A percentile compares a stretch with the other conserved stretches of the same genome.
These are phyloP conservation scores for Cepphus grylle DNA, from an alignment of 2,113 vertebrate species.

Conservation along the genomic window DNA sequence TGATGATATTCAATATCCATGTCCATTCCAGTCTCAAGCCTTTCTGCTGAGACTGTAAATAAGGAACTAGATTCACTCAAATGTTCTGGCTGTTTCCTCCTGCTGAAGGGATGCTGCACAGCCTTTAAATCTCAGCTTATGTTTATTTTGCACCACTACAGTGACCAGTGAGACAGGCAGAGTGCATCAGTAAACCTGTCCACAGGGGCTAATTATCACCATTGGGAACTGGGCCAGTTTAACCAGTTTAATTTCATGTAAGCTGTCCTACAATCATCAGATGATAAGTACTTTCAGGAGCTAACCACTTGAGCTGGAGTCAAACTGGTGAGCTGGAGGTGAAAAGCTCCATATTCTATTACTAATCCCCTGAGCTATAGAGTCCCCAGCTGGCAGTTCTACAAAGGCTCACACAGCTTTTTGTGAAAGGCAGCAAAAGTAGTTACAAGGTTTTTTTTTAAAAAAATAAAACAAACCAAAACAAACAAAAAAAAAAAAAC, in stretches of 20 bases:
- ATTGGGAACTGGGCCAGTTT: not conserved
- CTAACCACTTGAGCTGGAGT: not conserved
- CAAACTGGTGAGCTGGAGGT: conserved; percentile 10
- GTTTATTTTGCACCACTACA: not conserved
- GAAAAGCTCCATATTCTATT: conserved; percentile 16
- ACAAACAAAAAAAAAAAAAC: too few species aligned
- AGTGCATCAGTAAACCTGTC: not conserved
- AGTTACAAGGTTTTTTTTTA: not conserved
- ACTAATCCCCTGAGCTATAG: conserved; percentile 51
- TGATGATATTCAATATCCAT: not conserved
- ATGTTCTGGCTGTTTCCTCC: not conserved
- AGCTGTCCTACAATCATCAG: not conserved
- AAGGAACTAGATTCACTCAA: not conserved
- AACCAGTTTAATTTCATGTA: not conserved
- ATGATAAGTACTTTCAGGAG: not conserved
- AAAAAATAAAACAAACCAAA: not conserved
- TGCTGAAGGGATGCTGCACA: not conserved
- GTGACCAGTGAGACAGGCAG: not conserved
- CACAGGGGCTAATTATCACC: not conserved
- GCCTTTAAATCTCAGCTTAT: not conserved
- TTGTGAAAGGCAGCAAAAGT: conserved; percentile 61
- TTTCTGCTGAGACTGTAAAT: not conserved
- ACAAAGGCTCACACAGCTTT: conserved; percentile 12
- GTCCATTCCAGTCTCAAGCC: not conserved
- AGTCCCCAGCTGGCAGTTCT: conserved; percentile 30